These are phyloP conservation scores for Noctua fimbriata DNA, from an alignment of 2,888 invertebrate genomes.

Conservation along the genomic window DNA sequence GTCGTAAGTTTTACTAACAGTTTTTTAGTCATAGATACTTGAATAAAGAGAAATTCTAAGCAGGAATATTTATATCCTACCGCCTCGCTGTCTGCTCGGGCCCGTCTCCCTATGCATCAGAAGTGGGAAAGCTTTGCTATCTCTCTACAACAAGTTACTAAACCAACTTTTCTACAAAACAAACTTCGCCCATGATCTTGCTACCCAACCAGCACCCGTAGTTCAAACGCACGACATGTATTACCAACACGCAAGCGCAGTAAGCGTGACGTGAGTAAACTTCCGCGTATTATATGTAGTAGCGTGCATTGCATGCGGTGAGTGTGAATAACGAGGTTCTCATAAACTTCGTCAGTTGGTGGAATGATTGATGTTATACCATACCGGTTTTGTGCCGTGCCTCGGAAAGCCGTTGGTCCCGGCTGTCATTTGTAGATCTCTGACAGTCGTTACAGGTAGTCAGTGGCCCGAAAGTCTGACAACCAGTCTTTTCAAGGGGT, in stretches of 20 bases:
- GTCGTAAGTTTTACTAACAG: neutral
- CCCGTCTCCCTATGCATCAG: no score
- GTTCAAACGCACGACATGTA: slow-evolving; percentile 37
- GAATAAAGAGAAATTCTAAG: neutral
- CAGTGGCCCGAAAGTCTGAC: no score
- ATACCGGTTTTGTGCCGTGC: no score
- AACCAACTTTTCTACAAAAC: neutral
- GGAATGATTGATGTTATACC: no score
- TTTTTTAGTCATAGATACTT: neutral
- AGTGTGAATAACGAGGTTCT: slow-evolving; percentile 28
- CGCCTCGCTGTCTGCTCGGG: no score
- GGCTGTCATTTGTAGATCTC: no score
- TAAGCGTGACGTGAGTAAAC: slow-evolving; percentile 68
- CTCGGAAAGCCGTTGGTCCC: no score
- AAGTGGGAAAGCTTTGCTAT: no score
- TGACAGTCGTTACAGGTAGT: no score
- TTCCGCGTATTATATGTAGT: slow-evolving; percentile 66
- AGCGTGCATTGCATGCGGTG: slow-evolving; percentile 58
- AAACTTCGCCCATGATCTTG: slow-evolving; percentile 44
- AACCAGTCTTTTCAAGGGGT: no score
- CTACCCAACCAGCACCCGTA: neutral
- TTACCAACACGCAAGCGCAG: slow-evolving; percentile 38
- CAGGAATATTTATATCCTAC: no score
- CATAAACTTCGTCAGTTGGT: slow-evolving; percentile 10
- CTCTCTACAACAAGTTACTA: neutral